Conservation (phyloP, 2,888 invertebrate species). For the Gasteruption jaculator region DNA sequence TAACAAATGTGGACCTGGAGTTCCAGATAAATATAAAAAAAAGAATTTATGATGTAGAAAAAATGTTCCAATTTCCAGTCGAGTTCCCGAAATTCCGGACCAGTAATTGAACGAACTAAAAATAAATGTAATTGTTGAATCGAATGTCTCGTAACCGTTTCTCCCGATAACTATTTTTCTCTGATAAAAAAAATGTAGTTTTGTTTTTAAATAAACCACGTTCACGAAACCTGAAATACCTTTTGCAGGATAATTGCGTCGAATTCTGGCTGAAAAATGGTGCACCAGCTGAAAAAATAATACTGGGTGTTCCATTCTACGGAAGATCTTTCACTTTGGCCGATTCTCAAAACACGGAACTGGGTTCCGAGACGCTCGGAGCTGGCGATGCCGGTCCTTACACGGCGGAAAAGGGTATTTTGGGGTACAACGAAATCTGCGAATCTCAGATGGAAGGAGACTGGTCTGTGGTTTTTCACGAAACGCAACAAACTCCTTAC, state of each 20-base stretch:
- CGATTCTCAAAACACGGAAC: slow-evolving; percentile 46
- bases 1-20: no score
- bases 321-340: slow-evolving; percentile 64
- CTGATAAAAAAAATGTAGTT: no score
- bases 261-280: slow-evolving; percentile 56
- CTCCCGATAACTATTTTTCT: no score
- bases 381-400: slow-evolving; percentile 61
- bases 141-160: no score
- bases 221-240: no score
- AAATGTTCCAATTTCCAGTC: no score
- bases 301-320: slow-evolving; percentile 67
- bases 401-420: slow-evolving; percentile 59
- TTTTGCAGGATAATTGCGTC: slow-evolving; percentile 50
- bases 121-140: no score
- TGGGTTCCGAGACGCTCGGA: slow-evolving; percentile 60
- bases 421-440: slow-evolving; percentile 67
- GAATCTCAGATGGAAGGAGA: slow-evolving; percentile 23
- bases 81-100: no score
- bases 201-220: no score
- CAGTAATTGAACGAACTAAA: no score
- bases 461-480: slow-evolving; percentile 43
- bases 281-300: slow-evolving; percentile 59
- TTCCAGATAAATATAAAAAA: no score
- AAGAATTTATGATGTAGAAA: no score
- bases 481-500: slow-evolving; percentile 49